Evolutionary conservation across 2,113 vertebrate genomes (phyloP), one percentile per base, ranked within the genome.

Genomic region (Pollimyrus isidori): DNA sequence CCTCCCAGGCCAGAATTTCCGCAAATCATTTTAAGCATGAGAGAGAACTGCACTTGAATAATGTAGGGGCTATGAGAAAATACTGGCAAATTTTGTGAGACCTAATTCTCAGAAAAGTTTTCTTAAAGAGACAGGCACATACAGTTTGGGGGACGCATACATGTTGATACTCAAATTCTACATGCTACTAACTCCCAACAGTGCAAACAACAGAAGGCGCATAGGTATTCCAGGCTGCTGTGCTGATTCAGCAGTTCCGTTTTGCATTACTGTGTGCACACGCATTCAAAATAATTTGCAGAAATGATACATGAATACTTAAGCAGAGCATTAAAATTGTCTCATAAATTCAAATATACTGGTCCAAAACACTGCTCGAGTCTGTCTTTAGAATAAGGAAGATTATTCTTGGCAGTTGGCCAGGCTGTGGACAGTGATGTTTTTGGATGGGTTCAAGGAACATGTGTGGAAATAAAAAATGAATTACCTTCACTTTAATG

Each of bases 271-370:
- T 2, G 88, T 89, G 49, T 92, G 92, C 91, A 93, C 90, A 89
- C 91, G 89, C 91, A 92, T 91, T 91, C 93, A 92, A 91, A 93
- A 94, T 93, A 92, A 94, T 94, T 95, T 95, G 87, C 92, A 94
- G 92, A 92, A 94, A 95, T 92, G 91, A 94, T 90, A 93, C 89
- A 92, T 93, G 90, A 92, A 92, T 83, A 88, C 39, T 91, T 76
- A 58, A 49, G 76, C 50, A 80, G 92, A 91, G 91, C 49, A 93
- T 93, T 92, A 93, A 94, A 91, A 94, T 93, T 94, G 94, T 92
- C 93, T 92, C 93, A 92, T 95, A 94, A 94, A 94, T 92, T 93
- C 91, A 93, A 93, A 90, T 91, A 92, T 84, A 91, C 85, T 52
- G 85, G 53, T 26, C 88, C 84, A 80, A 92, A 92, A 91, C 88